Conservation (phyloP, 2,888 invertebrate genomes). For the Chrysolina oricalcia region DNA sequence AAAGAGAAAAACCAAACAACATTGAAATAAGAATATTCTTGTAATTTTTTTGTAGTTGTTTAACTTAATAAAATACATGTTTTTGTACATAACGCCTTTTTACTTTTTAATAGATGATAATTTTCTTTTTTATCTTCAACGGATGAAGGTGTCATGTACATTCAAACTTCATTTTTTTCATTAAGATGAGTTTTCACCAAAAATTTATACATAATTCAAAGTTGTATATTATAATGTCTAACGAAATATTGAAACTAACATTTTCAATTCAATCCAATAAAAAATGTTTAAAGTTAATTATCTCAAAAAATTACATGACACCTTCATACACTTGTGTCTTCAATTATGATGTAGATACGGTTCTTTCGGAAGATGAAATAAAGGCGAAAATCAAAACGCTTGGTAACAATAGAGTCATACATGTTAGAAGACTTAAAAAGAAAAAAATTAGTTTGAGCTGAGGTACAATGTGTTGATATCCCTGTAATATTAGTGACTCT, state of each 20-base stretch:
- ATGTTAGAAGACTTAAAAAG: no score
- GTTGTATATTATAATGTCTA: no score
- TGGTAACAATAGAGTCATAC: neutral
- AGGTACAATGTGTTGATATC: neutral
- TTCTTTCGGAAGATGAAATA: neutral
- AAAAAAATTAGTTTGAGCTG: neutral
- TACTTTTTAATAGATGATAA: neutral
- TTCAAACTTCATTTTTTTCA: no score
- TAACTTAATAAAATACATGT: neutral
- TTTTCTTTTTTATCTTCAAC: neutral
- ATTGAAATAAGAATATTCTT: neutral
- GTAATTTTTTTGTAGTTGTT: neutral
- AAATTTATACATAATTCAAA: no score
- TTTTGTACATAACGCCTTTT: neutral
- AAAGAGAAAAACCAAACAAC: neutral
- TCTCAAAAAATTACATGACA: no score
- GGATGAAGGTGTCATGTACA: neutral
- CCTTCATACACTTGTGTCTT: no score
- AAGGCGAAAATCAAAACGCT: neutral
- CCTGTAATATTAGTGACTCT: no score
- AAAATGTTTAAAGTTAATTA: no score
- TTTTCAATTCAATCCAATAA: no score
- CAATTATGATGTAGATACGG: no score
- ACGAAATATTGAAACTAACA: no score
- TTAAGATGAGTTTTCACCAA: no score